Conservation (phyloP, 2,888 invertebrate genomes). For the Agrotis puta region DNA sequence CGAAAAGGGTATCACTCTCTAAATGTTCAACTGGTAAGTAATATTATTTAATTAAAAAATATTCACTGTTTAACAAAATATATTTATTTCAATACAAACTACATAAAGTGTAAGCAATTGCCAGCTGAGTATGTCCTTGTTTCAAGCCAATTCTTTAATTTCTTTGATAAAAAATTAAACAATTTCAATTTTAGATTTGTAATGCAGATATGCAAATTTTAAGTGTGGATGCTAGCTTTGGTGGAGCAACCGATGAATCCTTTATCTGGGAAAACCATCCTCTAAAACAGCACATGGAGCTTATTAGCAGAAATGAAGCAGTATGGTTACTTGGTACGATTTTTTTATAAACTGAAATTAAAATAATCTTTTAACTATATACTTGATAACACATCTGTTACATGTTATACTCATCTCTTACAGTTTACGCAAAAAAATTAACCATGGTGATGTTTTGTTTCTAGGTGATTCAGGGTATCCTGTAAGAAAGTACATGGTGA, state of each 20-base stretch:
- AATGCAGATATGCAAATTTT: background rate
- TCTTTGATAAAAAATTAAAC: background rate
- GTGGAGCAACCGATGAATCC: background rate
- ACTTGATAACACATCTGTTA: background rate
- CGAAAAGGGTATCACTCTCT: too few species aligned
- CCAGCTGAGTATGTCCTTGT: too few species aligned
- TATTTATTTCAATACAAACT: too few species aligned
- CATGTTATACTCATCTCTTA: too few species aligned
- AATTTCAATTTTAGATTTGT: background rate
- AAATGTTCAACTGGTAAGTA: too few species aligned
- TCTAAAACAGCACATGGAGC: background rate
- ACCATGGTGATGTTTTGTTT: background rate
- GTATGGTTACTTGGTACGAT: slow-evolving; percentile 9
- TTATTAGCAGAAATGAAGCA: background rate
- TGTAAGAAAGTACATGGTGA: slow-evolving; percentile 4
- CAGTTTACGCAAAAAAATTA: too few species aligned
- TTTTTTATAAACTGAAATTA: too few species aligned
- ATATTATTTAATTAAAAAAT: too few species aligned
- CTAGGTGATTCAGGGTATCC: slow-evolving; percentile 1
- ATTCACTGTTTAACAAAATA: too few species aligned
- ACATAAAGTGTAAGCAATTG: background rate
- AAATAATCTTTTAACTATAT: too few species aligned
- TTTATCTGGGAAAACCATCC: slow-evolving; percentile 5
- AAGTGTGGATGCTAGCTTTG: slow-evolving; percentile 16
- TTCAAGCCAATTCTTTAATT: too few species aligned